phyloP scores from a whole-genome alignment of 2,113 vertebrate genomes.

The Origma solitaria region DNA sequence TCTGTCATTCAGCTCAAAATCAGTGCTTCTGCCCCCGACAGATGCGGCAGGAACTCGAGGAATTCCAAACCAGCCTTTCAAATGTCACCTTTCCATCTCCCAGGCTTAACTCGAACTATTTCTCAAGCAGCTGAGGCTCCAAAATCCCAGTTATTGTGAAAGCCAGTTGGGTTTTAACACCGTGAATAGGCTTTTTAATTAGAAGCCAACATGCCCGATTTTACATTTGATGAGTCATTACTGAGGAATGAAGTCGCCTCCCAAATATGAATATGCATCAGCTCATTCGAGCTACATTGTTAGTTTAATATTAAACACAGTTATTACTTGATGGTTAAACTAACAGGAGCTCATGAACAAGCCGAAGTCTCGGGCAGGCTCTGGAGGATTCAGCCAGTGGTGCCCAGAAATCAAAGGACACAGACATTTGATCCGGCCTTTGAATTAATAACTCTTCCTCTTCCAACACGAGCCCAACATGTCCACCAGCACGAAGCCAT shows the following conservation, averaged over 20 bases:
- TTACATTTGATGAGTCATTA: slow-evolving; percentile 66
- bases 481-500: neutral
- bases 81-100: neutral
- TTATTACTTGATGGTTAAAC: slow-evolving; percentile 22
- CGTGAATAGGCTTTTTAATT: slow-evolving; percentile 30
- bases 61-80: neutral
- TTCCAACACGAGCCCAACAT: neutral
- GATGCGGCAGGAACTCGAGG: neutral
- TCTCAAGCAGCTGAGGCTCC: neutral
- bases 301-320: slow-evolving; percentile 46
- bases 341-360: neutral
- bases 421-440: neutral
- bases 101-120: neutral
- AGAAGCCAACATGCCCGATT: slow-evolving; percentile 54
- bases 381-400: neutral
- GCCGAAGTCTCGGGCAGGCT: neutral
- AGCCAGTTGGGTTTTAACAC: neutral
- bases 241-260: slow-evolving; percentile 62
- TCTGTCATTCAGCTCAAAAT: accelerated
- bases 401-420: neutral
- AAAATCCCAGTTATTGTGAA: neutral
- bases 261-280: slow-evolving; percentile 64
- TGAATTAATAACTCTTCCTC: neutral
- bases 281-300: slow-evolving; percentile 18
- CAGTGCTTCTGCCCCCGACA: neutral